Percentiles rank a stretch among this genome's conserved stretches.
Evolutionary conservation across 2,113 vertebrate species (phyloP).

Genomic region (Clarias macrocephalus): DNA sequence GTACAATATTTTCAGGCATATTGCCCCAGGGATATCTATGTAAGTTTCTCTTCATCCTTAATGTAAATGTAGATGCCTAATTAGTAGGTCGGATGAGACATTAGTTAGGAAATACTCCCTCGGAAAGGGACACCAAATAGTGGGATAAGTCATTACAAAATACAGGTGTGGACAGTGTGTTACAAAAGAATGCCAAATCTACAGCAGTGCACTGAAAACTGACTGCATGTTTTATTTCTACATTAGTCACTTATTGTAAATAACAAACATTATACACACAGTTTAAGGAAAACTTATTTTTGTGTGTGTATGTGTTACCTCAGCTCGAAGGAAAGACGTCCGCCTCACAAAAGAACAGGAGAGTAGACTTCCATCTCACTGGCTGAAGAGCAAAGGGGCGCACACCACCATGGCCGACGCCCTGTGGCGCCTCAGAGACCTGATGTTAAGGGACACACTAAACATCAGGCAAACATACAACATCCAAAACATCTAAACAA

Average conservation of each 20-base stretch:
- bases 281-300: background rate
- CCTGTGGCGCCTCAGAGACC: conserved; percentile 92
- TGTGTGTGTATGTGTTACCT: background rate
- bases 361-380: conserved; percentile 92
- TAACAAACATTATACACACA: background rate
- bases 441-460: conserved; percentile 94
- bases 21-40: no score
- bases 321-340: conserved; percentile 89
- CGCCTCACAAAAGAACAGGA: conserved; percentile 97
- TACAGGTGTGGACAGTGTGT: background rate
- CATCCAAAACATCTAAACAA: conserved; percentile 78
- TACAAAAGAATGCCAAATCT: background rate
- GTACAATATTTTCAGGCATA: background rate
- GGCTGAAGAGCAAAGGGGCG: conserved; percentile 97
- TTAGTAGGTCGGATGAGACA: background rate
- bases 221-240: background rate
- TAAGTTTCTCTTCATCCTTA: background rate
- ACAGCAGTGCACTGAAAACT: background rate
- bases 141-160: background rate
- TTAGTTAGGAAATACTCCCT: background rate
- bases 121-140: background rate
- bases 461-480: conserved; percentile 93
- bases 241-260: background rate
- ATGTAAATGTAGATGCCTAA: background rate
- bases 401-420: conserved; percentile 98